A percentile compares a stretch with the other conserved stretches of the same genome.
Conservation (phyloP, 2,797 vertebrate species). For the Urosaurus nigricauda region DNA sequence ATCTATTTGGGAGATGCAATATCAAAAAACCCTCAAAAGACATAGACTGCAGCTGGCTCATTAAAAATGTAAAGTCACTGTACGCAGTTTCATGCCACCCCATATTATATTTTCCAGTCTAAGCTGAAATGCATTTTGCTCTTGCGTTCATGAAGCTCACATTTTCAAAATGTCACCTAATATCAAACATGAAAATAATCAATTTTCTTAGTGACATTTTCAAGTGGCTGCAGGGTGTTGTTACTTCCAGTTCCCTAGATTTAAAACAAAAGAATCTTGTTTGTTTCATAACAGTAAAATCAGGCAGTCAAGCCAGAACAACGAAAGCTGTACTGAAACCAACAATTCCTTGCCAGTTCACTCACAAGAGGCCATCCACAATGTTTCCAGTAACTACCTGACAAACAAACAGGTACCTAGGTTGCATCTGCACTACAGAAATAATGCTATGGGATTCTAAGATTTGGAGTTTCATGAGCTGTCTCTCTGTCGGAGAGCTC, state of each 20-base stretch:
- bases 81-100: neutral
- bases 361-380: neutral
- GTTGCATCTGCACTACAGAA: too few relatives aligned
- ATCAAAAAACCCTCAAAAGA: too few relatives aligned
- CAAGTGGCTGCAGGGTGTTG: slow-evolving; percentile 12
- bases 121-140: slow-evolving; percentile 6
- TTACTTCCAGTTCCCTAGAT: neutral
- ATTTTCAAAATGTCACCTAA: slow-evolving; percentile 12
- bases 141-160: neutral
- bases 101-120: slow-evolving; percentile 1
- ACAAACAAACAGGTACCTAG: neutral
- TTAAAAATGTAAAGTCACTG: too few relatives aligned
- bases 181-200: slow-evolving; percentile 31
- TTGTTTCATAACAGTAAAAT: slow-evolving; percentile 15
- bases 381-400: neutral
- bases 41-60: too few relatives aligned
- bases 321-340: neutral
- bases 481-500: too few relatives aligned
- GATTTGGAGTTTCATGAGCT: too few relatives aligned
- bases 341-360: neutral
- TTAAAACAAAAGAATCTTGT: neutral
- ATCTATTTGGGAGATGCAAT: too few relatives aligned
- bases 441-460: too few relatives aligned
- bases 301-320: neutral
- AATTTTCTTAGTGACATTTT: slow-evolving; percentile 29